Percentiles rank a stretch among this genome's conserved stretches.
phyloP scores from a whole-genome alignment of 2,888 invertebrate species.

The Clistopyga incitator region DNA sequence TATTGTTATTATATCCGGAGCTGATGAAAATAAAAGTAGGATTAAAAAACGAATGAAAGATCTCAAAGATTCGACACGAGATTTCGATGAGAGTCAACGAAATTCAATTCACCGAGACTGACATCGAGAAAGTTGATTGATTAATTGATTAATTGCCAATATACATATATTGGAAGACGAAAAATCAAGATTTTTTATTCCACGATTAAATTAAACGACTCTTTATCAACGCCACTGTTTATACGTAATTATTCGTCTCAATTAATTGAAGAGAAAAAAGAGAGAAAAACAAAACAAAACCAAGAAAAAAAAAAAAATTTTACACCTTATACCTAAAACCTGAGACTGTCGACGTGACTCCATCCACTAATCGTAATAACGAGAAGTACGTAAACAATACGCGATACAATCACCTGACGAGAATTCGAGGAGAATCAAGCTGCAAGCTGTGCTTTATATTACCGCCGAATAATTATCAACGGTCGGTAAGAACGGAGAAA shows the following conservation, averaged over 20 bases:
- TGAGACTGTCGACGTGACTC: slow-evolving; percentile 78
- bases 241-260: slow-evolving; percentile 36
- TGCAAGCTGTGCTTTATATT: slow-evolving; percentile 18
- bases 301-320: slow-evolving; percentile 31
- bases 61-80: slow-evolving; percentile 9
- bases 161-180: slow-evolving; percentile 45
- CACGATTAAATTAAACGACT: slow-evolving; percentile 11
- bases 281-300: too few species aligned
- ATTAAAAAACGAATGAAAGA: neutral
- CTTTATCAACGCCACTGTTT: slow-evolving; percentile 20
- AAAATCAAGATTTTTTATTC: slow-evolving; percentile 56
- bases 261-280: slow-evolving; percentile 35
- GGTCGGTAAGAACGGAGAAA: neutral
- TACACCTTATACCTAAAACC: slow-evolving; percentile 54
- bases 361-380: slow-evolving; percentile 77
- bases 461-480: neutral
- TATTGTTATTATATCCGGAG: slow-evolving; percentile 6
- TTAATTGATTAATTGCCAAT: slow-evolving; percentile 53
- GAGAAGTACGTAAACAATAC: slow-evolving; percentile 21
- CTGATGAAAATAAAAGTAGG: neutral
- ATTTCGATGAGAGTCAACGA: slow-evolving; percentile 53
- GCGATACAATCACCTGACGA: slow-evolving; percentile 24
- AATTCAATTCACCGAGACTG: slow-evolving; percentile 73
- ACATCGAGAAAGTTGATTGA: slow-evolving; percentile 76
- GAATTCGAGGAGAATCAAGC: slow-evolving; percentile 7